Evolutionary conservation across 2,797 vertebrate genomes (phyloP), one percentile per base, ranked within the genome.

Genomic region (Tapera naevia): DNA sequence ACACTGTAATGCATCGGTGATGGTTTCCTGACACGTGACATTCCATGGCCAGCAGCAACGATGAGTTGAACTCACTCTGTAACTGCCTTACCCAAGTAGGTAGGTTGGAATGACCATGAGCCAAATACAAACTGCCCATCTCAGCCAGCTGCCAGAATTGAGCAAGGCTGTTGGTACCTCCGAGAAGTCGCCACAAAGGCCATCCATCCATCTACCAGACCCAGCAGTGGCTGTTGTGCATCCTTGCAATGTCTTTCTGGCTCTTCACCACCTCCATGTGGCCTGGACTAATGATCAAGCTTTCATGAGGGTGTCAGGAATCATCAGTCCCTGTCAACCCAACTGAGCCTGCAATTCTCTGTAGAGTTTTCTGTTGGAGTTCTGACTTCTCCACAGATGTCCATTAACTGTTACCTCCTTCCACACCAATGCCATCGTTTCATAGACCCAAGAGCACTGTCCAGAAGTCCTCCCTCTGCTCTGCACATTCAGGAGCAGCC

Each of bases 21-120:
- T 78, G 83, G 53, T 95, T 92, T 93, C 93, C 93, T 96, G 94
- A 95, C 91, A 80, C 88, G 74, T 61, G 85, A 35, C 91, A 88
- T 95, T 94, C 92, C 91, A 82, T 0, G 10, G 85, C 84, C 94
- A 94, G 88, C 90, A 41, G 84, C 91, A 96, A 90, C 15, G 7
- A 88, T 35, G 62, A 64, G 83, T 2, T 92, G 80, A 89, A 56
- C 94, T 93, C 5, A 1, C 50, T 73, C 76, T 39, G 27, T 82
- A 64, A 91, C 89, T 94, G 83, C 64, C n/a, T 57, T 60, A 30
- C 61, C 51, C 30, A 1, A 16, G 62, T 5, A 62, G 60, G 22
- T 25, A 10, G 37, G 48, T 22, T 91, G 89, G 27, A 75, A 53
- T 88, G 79, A 60, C 86, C 12, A 2, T 35, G 51, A 69, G 37